phyloP scores from a whole-genome alignment of 2,113 vertebrate species.

The Myiozetetes cayanensis region DNA sequence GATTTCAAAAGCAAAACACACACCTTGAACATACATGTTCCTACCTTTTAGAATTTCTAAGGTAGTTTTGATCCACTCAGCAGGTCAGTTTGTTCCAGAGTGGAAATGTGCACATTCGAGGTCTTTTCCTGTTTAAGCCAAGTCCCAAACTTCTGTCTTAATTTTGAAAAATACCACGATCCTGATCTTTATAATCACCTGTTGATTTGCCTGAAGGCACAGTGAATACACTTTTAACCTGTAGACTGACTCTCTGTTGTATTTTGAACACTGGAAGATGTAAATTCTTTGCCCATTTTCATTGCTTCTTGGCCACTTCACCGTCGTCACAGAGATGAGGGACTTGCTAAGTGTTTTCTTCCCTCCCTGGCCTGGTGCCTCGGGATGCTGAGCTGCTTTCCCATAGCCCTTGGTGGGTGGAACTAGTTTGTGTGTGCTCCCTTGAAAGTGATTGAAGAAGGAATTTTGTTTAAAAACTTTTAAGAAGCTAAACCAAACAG shows the following conservation, averaged over 20 bases:
- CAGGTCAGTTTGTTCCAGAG: neutral
- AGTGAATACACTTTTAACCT: neutral
- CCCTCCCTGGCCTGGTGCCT: neutral
- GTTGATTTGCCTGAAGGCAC: neutral
- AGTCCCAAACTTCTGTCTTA: neutral
- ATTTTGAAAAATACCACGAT: neutral
- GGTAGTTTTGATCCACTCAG: neutral
- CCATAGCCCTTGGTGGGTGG: neutral
- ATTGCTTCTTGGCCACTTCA: neutral
- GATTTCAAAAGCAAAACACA: neutral
- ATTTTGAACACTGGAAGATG: neutral
- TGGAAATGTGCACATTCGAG: neutral
- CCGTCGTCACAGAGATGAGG: neutral
- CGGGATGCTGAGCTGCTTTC: neutral
- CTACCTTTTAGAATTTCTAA: neutral
- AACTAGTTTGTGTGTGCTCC: neutral
- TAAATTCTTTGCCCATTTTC: neutral
- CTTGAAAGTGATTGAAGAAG: neutral
- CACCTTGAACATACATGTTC: neutral
- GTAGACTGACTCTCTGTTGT: neutral
- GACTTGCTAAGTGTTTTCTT: neutral
- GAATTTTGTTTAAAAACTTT: slow-evolving; percentile 22
- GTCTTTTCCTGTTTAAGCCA: neutral
- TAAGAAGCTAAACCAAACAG: neutral
- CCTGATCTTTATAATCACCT: neutral